Base-by-base conservation (phyloP, 2,888 invertebrate genomes). In the Melanchra persicariae region DNA sequence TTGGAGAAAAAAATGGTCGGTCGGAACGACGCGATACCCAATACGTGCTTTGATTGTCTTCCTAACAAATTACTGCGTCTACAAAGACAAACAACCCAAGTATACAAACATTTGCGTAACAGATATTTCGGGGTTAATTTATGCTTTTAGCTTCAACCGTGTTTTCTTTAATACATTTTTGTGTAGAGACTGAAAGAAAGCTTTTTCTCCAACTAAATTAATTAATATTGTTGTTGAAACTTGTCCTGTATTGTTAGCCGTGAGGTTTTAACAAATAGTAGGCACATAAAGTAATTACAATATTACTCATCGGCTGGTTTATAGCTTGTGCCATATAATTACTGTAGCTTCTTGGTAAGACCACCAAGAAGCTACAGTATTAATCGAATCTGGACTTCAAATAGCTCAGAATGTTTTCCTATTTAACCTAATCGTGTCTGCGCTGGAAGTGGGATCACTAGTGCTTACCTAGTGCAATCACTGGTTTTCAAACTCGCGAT, bases 1-100 rank as follows among this genome's bases (percentile, higher is more conserved):
- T 57, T 57, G 45, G 43, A 47, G 22, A 62, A 68, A 78, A 34
- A 68, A 61, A 49, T 43, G 30, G 30, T 40, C 17, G 19, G 8
- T 45, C 7, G 58, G 57, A 62, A 82, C 45, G 40, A 43, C 30
- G 30, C 26, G 79, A 79, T 62, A 78, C 49, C 37, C 61, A 79
- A 82, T 79, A 65, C 79, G 65, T 65, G 64, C 52, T 79, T 79
- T 78, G 73, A 82, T 82, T 78, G 83, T 82, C 57, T 78, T 61
- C 24, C 34, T 45, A 49, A 82, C 77, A 71, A 77, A 82, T 77
- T 61, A 78, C 71, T 64, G 55, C 45, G 82, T 77, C 82, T 82
- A 60, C 60, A 82, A 77, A 77, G 78, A 70, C 71, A 82, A 70
- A 78, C 82, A 77, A 57, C 60, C 63, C 30, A 77, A 77, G 70